A percentile compares a stretch with the other conserved stretches of the same genome.
Conservation (phyloP, 2,113 vertebrate species). For the Trinectes maculatus region DNA sequence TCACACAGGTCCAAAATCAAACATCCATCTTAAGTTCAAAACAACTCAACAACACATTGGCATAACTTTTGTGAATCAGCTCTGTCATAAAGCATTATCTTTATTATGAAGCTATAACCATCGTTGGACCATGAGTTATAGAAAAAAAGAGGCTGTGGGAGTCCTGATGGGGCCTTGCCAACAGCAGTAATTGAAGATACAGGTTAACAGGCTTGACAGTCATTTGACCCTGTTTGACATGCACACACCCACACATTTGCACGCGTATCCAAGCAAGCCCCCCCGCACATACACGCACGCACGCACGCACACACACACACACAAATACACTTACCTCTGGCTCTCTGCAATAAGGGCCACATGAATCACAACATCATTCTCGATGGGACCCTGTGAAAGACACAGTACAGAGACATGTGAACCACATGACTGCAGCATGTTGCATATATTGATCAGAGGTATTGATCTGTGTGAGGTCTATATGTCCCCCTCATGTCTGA, state of each 20-base stretch:
- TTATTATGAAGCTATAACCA: too few species aligned
- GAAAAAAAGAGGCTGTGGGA: background rate
- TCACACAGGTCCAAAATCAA: too few species aligned
- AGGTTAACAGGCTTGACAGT: conserved; percentile 53
- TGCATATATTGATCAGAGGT: background rate
- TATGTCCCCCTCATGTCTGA: background rate
- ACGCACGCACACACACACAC: background rate
- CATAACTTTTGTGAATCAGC: too few species aligned
- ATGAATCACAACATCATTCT: conserved; percentile 94
- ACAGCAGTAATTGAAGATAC: conserved; percentile 28
- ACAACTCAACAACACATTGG: too few species aligned
- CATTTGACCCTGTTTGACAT: conserved; percentile 44
- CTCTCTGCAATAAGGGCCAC: conserved; percentile 96
- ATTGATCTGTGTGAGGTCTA: background rate
- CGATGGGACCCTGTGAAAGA: conserved; percentile 89
- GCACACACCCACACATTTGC: background rate
- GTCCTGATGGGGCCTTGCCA: background rate
- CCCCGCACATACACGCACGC: background rate
- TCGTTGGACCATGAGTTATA: too few species aligned
- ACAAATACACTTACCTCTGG: conserved; percentile 86
- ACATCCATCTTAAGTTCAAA: too few species aligned
- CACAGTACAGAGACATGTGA: conserved; percentile 23
- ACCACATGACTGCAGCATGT: background rate
- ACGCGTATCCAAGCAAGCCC: background rate
- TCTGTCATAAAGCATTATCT: too few species aligned